These are phyloP conservation scores for Linnaemya vulpina DNA, from an alignment of 2,888 invertebrate species.

Conservation along the genomic window DNA sequence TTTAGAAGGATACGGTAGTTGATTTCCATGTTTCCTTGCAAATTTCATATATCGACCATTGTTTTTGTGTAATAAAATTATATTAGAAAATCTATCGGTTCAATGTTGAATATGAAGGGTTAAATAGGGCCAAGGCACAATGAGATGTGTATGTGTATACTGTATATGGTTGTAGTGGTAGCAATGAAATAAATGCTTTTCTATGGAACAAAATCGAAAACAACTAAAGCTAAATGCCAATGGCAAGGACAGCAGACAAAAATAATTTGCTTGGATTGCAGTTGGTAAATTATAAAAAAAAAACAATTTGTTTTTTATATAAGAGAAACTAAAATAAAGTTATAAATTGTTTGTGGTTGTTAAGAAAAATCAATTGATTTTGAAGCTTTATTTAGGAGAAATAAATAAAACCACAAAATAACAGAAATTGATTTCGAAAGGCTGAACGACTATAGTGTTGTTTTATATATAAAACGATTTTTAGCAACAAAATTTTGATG, in stretches of 20 bases:
- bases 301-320: conserved; percentile 47
- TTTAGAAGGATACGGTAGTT: background rate
- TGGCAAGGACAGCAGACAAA: conserved; percentile 67
- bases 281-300: conserved; percentile 30
- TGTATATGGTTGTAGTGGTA: background rate
- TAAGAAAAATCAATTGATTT: conserved; percentile 60
- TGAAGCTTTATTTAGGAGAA: conserved; percentile 23
- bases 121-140: background rate
- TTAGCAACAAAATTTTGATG: background rate
- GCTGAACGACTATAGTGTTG: background rate
- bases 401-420: conserved; percentile 44
- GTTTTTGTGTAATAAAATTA: conserved; percentile 56
- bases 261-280: conserved; percentile 50
- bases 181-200: conserved; percentile 35
- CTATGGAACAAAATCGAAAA: conserved; percentile 17
- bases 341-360: conserved; percentile 64
- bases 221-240: conserved; percentile 59
- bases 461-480: background rate
- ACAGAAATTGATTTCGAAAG: conserved; percentile 48
- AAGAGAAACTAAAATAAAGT: conserved; percentile 19
- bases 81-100: conserved; percentile 33
- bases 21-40: conserved; percentile 36
- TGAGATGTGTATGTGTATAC: background rate
- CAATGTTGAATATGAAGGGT: conserved; percentile 25
- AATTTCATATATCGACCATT: conserved; percentile 50